Conservation (phyloP, 2,113 vertebrate genomes). For the Dendropsophus ebraccatus region DNA sequence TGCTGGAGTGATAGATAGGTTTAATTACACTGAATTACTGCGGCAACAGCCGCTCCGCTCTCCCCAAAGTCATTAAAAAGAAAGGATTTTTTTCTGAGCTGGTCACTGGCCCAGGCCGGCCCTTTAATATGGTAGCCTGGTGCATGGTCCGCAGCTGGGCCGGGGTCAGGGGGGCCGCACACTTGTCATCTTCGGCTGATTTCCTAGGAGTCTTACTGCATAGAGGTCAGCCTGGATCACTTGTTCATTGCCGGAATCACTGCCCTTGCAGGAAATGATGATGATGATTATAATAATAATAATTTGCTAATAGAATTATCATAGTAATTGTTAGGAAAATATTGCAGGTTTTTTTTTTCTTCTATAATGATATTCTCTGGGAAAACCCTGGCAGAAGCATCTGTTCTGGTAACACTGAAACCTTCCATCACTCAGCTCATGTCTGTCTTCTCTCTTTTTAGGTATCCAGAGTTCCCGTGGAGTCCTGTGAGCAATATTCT, state of each 20-base stretch:
- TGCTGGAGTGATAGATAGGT: slow-evolving; percentile 85
- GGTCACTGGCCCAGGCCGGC: slow-evolving; percentile 64
- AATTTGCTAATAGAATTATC: background rate
- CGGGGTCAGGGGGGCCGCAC: slow-evolving; percentile 64
- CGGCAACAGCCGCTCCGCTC: slow-evolving; percentile 72
- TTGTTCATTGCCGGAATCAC: slow-evolving; percentile 1
- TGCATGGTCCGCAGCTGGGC: slow-evolving; percentile 65
- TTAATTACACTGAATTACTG: slow-evolving; percentile 86
- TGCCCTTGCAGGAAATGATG: background rate
- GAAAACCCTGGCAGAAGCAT: background rate
- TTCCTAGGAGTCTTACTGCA: slow-evolving; percentile 6
- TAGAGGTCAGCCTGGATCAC: slow-evolving; percentile 1
- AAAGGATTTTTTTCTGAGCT: slow-evolving; percentile 77
- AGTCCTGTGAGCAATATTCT: slow-evolving; percentile 93
- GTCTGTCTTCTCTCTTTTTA: slow-evolving; percentile 63
- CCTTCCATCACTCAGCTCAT: background rate
- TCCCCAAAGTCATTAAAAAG: slow-evolving; percentile 91
- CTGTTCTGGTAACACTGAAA: background rate
- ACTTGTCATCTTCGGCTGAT: slow-evolving; percentile 45
- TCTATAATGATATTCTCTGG: background rate
- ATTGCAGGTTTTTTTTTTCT: background rate
- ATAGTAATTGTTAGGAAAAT: background rate
- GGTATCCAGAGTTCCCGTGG: slow-evolving; percentile 92
- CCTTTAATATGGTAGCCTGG: slow-evolving; percentile 67
- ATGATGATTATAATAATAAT: too few species aligned